phyloP scores from a whole-genome alignment of 2,797 vertebrate genomes.

The Malacoctenus gilli region DNA sequence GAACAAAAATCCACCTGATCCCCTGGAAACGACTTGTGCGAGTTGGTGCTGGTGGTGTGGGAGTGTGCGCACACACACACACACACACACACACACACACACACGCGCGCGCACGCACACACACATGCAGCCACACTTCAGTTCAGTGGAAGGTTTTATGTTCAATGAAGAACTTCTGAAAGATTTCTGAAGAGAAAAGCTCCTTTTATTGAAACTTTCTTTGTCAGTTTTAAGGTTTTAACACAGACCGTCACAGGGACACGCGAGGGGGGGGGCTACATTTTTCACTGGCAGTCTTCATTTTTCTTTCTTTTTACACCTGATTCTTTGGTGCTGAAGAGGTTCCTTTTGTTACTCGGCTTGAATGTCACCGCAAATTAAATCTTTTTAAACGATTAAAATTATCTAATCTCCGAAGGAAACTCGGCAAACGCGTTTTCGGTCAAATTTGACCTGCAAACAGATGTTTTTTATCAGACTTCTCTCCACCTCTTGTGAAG shows the following conservation, averaged over 20 bases:
- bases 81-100: too few species aligned
- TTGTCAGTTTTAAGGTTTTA: slow-evolving; percentile 30
- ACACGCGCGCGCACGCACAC: too few species aligned
- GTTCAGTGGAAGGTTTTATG: too few species aligned
- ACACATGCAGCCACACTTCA: too few species aligned
- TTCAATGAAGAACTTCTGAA: slow-evolving; percentile 20
- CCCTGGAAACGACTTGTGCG: slow-evolving; percentile 57
- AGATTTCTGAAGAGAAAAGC: slow-evolving; percentile 14
- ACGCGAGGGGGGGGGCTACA: too few species aligned
- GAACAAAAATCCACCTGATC: slow-evolving; percentile 74
- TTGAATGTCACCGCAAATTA: slow-evolving; percentile 8
- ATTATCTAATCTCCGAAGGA: too few species aligned
- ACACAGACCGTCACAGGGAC: slow-evolving; percentile 6
- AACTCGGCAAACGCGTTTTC: too few species aligned
- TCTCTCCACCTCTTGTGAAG: too few species aligned
- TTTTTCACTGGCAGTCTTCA: slow-evolving; percentile 3
- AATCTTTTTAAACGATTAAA: background rate
- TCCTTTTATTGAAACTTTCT: slow-evolving; percentile 19
- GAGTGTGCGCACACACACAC: slow-evolving; percentile 7
- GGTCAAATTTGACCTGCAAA: too few species aligned
- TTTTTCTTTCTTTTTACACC: slow-evolving; percentile 1
- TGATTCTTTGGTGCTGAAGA: slow-evolving; percentile 8
- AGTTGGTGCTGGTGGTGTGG: slow-evolving; percentile 13
- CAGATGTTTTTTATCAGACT: too few species aligned
- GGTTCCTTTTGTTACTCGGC: slow-evolving; percentile 20